These are phyloP conservation scores for Leucophenga varia DNA, from an alignment of 1,140 invertebrate genomes.

Conservation along the genomic window DNA sequence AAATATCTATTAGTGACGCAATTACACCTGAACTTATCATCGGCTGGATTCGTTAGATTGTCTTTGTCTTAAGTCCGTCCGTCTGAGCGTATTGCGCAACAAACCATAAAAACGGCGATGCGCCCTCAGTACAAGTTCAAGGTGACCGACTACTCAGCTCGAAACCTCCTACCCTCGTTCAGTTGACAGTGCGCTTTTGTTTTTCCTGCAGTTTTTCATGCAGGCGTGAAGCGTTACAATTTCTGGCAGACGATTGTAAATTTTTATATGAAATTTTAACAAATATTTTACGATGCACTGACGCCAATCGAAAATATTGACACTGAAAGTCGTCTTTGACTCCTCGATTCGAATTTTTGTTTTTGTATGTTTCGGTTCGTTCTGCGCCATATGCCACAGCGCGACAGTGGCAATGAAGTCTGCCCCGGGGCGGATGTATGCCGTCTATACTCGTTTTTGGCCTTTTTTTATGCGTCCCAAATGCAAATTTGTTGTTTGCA, in stretches of 20 bases:
- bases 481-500: slow-evolving; percentile 33
- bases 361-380: no score
- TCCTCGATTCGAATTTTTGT: no score
- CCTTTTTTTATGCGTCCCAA: slow-evolving; percentile 28
- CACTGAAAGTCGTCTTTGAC: no score
- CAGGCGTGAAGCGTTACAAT: slow-evolving; percentile 45
- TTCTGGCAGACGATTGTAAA: slow-evolving; percentile 17
- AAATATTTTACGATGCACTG: slow-evolving; percentile 41
- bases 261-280: slow-evolving; percentile 27
- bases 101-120: slow-evolving; percentile 23
- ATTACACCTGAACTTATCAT: slow-evolving; percentile 44
- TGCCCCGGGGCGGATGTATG: slow-evolving; percentile 38
- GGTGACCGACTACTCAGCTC: no score
- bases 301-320: slow-evolving; percentile 22
- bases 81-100: slow-evolving; percentile 5
- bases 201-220: slow-evolving; percentile 3
- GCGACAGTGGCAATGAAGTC: neutral
- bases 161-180: no score
- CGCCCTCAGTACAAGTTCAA: slow-evolving; percentile 13
- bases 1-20: slow-evolving; percentile 31
- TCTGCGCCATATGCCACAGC: no score
- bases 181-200: no score
- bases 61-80: slow-evolving; percentile 9
- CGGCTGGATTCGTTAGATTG: slow-evolving; percentile 3
- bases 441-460: slow-evolving; percentile 27